phyloP scores from a whole-genome alignment of 2,113 vertebrate genomes.

The Dryoscopus gambensis region DNA sequence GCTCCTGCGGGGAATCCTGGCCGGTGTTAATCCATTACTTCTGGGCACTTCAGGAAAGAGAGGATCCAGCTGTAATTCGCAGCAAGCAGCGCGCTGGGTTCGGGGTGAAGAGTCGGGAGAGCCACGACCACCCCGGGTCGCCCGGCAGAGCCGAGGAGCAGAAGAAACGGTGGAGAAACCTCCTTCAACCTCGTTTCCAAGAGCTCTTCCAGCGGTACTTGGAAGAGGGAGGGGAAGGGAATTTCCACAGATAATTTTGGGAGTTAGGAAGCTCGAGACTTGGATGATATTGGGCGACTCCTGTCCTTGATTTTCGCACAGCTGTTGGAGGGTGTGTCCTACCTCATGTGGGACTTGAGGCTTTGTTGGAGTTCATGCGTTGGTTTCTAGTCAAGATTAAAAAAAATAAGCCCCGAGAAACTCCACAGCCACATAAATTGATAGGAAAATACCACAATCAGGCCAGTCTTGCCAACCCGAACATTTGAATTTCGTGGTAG shows the following conservation, averaged over 20 bases:
- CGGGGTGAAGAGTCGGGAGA: background rate
- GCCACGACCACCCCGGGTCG: background rate
- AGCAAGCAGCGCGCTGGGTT: background rate
- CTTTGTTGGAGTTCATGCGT: background rate
- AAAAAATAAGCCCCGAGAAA: background rate
- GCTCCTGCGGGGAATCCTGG: slow-evolving; percentile 32
- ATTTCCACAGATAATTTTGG: background rate
- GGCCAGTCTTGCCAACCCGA: background rate
- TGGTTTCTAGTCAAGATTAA: background rate
- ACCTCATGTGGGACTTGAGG: background rate
- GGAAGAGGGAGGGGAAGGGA: background rate
- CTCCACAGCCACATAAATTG: background rate
- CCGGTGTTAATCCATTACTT: background rate
- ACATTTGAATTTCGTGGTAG: background rate
- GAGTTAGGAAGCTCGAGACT: background rate
- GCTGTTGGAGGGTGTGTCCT: background rate
- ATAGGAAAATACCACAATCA: background rate
- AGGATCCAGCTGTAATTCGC: background rate
- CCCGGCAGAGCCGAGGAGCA: background rate
- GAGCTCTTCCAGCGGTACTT: background rate
- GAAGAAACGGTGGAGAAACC: background rate
- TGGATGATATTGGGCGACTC: background rate
- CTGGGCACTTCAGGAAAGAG: background rate
- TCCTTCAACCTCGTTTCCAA: background rate
- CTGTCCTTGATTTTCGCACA: background rate